Evolutionary conservation across 2,113 vertebrate species (phyloP), one percentile per base, ranked within the genome.

Genomic region (Sprattus sprattus): DNA sequence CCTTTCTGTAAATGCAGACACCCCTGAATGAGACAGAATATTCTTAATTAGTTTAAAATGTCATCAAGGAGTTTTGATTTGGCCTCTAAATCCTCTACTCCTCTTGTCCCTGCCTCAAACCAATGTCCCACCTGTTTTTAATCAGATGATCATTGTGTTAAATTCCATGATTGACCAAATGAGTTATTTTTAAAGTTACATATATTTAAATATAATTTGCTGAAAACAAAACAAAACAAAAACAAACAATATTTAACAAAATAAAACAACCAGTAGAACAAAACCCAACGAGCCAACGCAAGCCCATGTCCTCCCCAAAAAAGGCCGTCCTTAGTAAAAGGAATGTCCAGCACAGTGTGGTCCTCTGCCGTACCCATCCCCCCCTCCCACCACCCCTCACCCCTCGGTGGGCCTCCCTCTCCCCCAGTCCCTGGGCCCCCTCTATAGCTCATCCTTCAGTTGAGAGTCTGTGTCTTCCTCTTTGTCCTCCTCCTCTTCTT

Each of bases 381-480:
- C 71, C 28, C 71, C 28, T 15, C 71, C 8, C 71, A 2, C 71
- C 71, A 28, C 25, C 64, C 25, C 25, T 11, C n/a, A 25, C 28
- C 71, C 90, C 89, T 88, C 88, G 78, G 78, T 82, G 52, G 82
- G 83, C 81, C 84, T 87, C 81, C 83, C 16, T 83, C 88, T 84
- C 87, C 84, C 89, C 52, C 82, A 91, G 91, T 92, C 90, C 87
- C 88, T 83, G 87, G 85, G 50, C 45, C 7, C 75, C 89, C 78
- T 91, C 95, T 95, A 96, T 88, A 96, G 93, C 92, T 97, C 95
- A 87, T 96, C 94, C 89, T 95, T 96, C 89, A 91, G 89, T 89
- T 94, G 91, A 89, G 94, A 93, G 90, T 95, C 94, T 85, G 92
- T 94, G 90, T 85, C 93, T 81, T 90, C 92, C 11, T 95, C 93